These are phyloP conservation scores for Scomber scombrus DNA, from an alignment of 2,113 vertebrate genomes.

Conservation along the genomic window DNA sequence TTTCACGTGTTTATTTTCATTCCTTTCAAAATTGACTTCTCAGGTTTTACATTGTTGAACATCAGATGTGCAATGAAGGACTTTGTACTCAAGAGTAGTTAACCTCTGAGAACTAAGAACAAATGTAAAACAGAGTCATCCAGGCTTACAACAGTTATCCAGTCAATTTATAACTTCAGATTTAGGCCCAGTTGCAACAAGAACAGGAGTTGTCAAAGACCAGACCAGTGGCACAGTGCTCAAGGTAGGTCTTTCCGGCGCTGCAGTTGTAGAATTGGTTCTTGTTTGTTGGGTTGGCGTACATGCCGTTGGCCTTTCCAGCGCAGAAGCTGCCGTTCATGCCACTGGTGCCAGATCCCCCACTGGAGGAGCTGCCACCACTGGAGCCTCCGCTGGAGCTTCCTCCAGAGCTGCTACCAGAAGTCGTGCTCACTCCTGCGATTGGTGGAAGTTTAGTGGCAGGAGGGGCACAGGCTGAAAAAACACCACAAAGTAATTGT, in stretches of 20 bases:
- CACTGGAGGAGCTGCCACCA: slow-evolving; percentile 20
- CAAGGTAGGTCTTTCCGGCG: slow-evolving; percentile 60
- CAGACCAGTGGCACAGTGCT: slow-evolving; percentile 62
- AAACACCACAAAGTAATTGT: slow-evolving; percentile 3
- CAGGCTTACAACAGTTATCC: slow-evolving; percentile 35
- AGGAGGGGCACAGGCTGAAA: slow-evolving; percentile 76
- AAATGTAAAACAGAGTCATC: slow-evolving; percentile 37
- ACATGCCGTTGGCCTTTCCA: slow-evolving; percentile 67
- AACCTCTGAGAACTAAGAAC: not conserved
- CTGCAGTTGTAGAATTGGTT: slow-evolving; percentile 70
- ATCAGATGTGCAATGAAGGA: slow-evolving; percentile 5
- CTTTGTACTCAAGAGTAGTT: slow-evolving; percentile 33
- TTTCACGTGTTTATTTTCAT: slow-evolving; percentile 32
- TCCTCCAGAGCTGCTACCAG: slow-evolving; percentile 23
- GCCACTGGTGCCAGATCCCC: slow-evolving; percentile 35
- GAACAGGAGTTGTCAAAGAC: slow-evolving; percentile 66
- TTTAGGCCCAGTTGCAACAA: slow-evolving; percentile 76
- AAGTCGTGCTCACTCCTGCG: slow-evolving; percentile 39
- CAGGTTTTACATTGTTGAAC: slow-evolving; percentile 34
- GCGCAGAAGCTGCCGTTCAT: slow-evolving; percentile 66
- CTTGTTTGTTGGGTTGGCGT: slow-evolving; percentile 59
- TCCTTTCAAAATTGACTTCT: slow-evolving; percentile 23
- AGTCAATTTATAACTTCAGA: slow-evolving; percentile 48
- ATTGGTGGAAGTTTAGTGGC: slow-evolving; percentile 68
- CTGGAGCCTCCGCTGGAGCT: slow-evolving; percentile 18